A percentile compares a stretch with the other conserved stretches of the same genome.
Evolutionary conservation across 2,888 invertebrate species (phyloP).

Genomic region (Abscondita cerata): DNA sequence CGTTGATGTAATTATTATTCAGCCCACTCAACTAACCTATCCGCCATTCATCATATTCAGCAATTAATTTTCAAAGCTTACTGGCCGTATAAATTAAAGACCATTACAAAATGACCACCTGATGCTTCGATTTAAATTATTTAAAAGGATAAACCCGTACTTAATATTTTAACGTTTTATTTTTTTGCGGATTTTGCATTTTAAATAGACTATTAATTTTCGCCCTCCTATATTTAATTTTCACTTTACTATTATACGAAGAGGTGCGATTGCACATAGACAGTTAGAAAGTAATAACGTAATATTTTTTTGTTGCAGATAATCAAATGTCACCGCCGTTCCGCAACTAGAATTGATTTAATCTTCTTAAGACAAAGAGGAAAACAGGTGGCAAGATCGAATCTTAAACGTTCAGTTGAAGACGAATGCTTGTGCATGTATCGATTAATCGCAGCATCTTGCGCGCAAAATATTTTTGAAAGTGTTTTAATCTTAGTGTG

Average conservation of each 20-base stretch:
- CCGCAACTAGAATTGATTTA: constrained; percentile 25
- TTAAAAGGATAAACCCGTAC: constrained; percentile 2
- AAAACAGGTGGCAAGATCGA: constrained; percentile 17
- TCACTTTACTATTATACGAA: no score
- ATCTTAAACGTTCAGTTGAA: constrained; percentile 19
- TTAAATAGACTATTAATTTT: no score
- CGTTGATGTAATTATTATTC: constrained; percentile 43
- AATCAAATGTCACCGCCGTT: constrained; percentile 17
- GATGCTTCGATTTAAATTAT: constrained; percentile 37
- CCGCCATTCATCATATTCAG: constrained; percentile 47
- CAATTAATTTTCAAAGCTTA: constrained; percentile 47
- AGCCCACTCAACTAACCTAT: constrained; percentile 39
- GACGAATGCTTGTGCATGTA: constrained; percentile 20
- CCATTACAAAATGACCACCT: constrained; percentile 41
- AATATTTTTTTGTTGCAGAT: constrained; percentile 31
- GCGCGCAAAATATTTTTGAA: neutral
- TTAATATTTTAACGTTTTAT: no score
- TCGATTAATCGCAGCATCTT: constrained; percentile 3
- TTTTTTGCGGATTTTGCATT: no score
- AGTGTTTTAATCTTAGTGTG: neutral
- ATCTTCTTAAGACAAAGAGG: constrained; percentile 22
- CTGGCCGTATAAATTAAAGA: constrained; percentile 43
- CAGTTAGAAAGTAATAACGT: no score
- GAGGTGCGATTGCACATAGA: no score
- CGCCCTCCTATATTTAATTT: no score